Base-by-base conservation (phyloP, 2,888 invertebrate genomes). In the Frankliniella fusca region DNA sequence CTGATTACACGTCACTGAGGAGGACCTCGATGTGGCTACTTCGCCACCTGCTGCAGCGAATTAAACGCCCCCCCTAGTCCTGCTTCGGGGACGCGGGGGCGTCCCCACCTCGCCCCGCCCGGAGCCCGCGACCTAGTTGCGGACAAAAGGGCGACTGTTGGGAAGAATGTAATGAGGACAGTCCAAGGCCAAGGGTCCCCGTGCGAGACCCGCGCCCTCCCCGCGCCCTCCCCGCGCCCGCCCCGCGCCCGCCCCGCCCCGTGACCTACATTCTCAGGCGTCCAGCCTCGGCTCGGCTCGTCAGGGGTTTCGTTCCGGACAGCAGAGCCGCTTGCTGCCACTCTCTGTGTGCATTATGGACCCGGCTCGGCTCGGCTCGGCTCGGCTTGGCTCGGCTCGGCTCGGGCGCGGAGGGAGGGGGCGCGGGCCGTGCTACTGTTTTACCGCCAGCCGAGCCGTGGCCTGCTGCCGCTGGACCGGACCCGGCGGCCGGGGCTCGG, bases 101-200 rank as follows among this genome's bases (percentile, higher is more conserved):
- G n/a, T n/a, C n/a, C n/a, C n/a, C n/a, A n/a, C n/a, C n/a, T n/a
- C n/a, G n/a, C n/a, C n/a, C n/a, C n/a, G n/a, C n/a, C n/a, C n/a
- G n/a, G n/a, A n/a, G n/a, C n/a, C 70, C 70, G 70, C 70, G 70
- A 76, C 70, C 70, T 27, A 12, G 12, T 76, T 76, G 5, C 70
- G 70, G 70, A 76, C 70, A 76, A 76, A 76, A 61, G 61, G 61
- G 61, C 61, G n/a, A n/a, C 61, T 20, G 23, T 11, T 70, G 8
- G 70, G 12, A 76, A 76, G 70, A 76, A 76, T 76, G 70, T 23
- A 76, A 76, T 76, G 70, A 76, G 12, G 70, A 38, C 54, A 54
- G 54, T 38, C 38, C 54, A 54, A n/a, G 70, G 70, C 70, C 70
- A 76, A 23, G 70, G 70, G 70, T 76, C 15, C 54, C n/a, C 54